These are phyloP conservation scores for Spongilla lacustris DNA, from an alignment of 37 sponge, comb jelly and placozoan genomes.

Conservation along the genomic window DNA sequence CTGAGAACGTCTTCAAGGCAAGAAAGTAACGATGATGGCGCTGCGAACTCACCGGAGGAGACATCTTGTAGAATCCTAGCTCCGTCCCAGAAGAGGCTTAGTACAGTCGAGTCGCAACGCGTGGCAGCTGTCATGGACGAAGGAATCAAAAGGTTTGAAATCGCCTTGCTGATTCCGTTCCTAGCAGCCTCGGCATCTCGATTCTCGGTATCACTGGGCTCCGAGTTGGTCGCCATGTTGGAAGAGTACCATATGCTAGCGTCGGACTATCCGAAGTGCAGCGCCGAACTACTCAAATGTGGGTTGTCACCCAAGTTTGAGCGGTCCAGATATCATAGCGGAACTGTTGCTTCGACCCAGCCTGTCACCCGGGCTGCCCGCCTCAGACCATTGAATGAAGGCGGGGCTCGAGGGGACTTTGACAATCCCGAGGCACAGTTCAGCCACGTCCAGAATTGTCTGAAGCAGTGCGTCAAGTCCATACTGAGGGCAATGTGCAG, in stretches of 20 bases:
- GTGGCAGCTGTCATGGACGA: constrained; percentile 86
- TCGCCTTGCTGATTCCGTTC: constrained; percentile 42
- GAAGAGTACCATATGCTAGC: constrained; percentile 64
- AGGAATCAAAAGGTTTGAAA: constrained; percentile 58
- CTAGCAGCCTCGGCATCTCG: constrained; percentile 22
- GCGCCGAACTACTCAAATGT: neutral
- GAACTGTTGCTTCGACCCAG: neutral
- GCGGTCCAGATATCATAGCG: neutral
- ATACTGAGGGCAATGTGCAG: constrained; percentile 68
- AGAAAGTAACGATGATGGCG: neutral
- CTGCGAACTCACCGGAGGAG: constrained; percentile 16
- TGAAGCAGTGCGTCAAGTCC: constrained; percentile 67
- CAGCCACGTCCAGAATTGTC: constrained; percentile 9
- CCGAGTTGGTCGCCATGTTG: constrained; percentile 71
- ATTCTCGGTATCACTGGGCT: constrained; percentile 74
- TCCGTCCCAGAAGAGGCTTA: constrained; percentile 93
- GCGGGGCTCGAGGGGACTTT: neutral
- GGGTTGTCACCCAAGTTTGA: neutral
- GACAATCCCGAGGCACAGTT: constrained; percentile 13
- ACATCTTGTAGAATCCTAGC: constrained; percentile 72
- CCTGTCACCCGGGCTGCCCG: neutral
- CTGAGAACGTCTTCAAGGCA: neutral
- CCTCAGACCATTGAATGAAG: neutral
- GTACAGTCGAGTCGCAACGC: constrained; percentile 89
- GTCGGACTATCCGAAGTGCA: constrained; percentile 18